A percentile compares a stretch with the other conserved stretches of the same genome.
Evolutionary conservation across 2,797 vertebrate species (phyloP).

Genomic region (Myotis pilosus): DNA sequence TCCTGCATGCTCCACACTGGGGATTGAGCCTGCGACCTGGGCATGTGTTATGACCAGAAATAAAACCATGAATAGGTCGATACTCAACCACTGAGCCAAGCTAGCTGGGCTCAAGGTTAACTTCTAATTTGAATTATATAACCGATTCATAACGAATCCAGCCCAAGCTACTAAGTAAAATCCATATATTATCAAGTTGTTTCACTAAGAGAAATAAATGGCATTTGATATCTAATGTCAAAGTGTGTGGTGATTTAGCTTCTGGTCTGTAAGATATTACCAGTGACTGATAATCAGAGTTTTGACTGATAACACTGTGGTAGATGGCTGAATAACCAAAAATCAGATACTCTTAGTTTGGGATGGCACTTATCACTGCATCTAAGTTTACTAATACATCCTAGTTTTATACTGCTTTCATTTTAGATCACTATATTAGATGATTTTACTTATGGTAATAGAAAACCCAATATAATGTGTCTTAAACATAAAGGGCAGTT

Average conservation of each 20-base stretch:
- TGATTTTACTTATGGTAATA: slow-evolving; percentile 12
- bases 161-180: slow-evolving; percentile 27
- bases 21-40: no score
- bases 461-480: neutral
- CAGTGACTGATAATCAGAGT: neutral
- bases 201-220: slow-evolving; percentile 17
- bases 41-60: no score
- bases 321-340: neutral
- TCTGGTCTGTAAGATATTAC: slow-evolving; percentile 24
- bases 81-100: no score
- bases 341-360: neutral
- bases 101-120: neutral
- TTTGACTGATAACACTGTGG: neutral
- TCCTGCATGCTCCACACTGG: no score
- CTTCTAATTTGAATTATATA: slow-evolving; percentile 40
- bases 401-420: slow-evolving; percentile 33
- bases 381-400: slow-evolving; percentile 27
- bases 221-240: neutral
- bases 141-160: neutral
- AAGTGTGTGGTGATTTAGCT: neutral
- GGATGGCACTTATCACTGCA: neutral
- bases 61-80: no score
- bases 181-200: neutral
- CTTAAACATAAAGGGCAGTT: slow-evolving; percentile 28
- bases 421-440: neutral